A percentile compares a stretch with the other conserved stretches of the same genome.
Evolutionary conservation across 2,113 vertebrate species (phyloP).

Genomic region (Psilopsiagon aurifrons): DNA sequence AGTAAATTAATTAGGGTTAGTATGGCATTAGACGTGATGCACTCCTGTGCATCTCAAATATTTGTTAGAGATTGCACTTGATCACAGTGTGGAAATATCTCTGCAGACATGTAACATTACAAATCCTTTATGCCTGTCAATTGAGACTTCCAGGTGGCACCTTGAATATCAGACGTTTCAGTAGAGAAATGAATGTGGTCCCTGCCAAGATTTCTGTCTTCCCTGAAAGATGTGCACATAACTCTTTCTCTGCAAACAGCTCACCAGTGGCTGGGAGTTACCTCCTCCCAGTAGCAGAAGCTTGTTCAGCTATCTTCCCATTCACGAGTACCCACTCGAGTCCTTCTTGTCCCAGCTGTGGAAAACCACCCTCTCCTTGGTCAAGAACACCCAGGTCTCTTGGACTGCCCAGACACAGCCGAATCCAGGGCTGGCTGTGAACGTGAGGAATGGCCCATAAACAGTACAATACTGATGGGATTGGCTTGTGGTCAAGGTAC

Average conservation of each 20-base stretch:
- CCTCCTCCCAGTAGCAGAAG: not conserved
- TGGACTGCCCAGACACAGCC: not conserved
- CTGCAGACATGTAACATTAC: not conserved
- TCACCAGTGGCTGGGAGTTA: not conserved
- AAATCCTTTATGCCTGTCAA: not conserved
- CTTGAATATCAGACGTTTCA: not conserved
- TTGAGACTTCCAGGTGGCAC: not conserved
- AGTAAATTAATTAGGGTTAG: not conserved
- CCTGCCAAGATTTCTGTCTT: not conserved
- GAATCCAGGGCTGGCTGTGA: conserved; percentile 21
- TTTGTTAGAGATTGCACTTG: not conserved
- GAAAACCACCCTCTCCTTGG: conserved; percentile 7
- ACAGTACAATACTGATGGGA: not conserved
- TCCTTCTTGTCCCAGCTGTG: not conserved
- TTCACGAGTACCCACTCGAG: not conserved
- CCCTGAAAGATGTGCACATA: not conserved
- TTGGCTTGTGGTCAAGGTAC: not conserved
- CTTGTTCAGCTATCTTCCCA: not conserved
- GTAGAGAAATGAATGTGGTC: not conserved
- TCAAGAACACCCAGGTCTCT: conserved; percentile 47
- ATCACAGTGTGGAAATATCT: not conserved
- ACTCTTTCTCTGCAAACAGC: not conserved
- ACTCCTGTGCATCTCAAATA: not conserved
- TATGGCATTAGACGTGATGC: not conserved
- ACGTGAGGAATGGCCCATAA: not conserved